These are phyloP conservation scores for Aromia moschata DNA, from an alignment of 2,888 invertebrate genomes.

Conservation along the genomic window DNA sequence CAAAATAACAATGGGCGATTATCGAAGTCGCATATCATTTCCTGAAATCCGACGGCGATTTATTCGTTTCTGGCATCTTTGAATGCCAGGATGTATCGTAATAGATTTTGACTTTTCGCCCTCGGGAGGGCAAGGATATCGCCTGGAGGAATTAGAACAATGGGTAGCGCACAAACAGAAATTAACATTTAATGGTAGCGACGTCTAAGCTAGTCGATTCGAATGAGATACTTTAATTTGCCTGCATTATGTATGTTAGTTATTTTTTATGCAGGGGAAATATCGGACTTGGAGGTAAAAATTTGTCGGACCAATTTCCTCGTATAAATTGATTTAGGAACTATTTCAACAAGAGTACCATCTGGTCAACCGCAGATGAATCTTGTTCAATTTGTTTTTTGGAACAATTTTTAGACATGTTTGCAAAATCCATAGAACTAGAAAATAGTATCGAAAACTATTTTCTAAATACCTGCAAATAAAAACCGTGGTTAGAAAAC, in stretches of 20 bases:
- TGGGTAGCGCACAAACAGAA: slow-evolving; percentile 13
- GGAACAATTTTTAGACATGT: too few relatives aligned
- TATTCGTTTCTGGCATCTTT: slow-evolving; percentile 38
- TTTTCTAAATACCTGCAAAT: too few relatives aligned
- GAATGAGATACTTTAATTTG: background rate
- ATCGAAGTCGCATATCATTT: slow-evolving; percentile 43
- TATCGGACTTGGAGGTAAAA: too few relatives aligned
- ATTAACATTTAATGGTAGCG: slow-evolving; percentile 8
- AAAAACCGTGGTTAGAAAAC: too few relatives aligned
- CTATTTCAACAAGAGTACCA: too few relatives aligned
- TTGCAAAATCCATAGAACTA: too few relatives aligned
- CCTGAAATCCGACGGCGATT: slow-evolving; percentile 39
- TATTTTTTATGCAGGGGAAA: too few relatives aligned
- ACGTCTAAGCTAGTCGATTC: background rate
- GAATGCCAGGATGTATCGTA: slow-evolving; percentile 43
- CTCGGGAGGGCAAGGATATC: slow-evolving; percentile 42
- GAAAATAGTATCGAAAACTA: too few relatives aligned
- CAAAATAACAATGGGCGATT: slow-evolving; percentile 36
- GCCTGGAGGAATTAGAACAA: slow-evolving; percentile 38
- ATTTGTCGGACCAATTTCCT: too few relatives aligned
- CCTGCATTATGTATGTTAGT: background rate
- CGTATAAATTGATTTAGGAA: too few relatives aligned
- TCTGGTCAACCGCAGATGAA: too few relatives aligned
- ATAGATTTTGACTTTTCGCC: slow-evolving; percentile 44
- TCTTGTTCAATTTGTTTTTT: too few relatives aligned